Evolutionary conservation across 2,888 invertebrate species (phyloP).

Genomic region (Himalopsyche japonica): DNA sequence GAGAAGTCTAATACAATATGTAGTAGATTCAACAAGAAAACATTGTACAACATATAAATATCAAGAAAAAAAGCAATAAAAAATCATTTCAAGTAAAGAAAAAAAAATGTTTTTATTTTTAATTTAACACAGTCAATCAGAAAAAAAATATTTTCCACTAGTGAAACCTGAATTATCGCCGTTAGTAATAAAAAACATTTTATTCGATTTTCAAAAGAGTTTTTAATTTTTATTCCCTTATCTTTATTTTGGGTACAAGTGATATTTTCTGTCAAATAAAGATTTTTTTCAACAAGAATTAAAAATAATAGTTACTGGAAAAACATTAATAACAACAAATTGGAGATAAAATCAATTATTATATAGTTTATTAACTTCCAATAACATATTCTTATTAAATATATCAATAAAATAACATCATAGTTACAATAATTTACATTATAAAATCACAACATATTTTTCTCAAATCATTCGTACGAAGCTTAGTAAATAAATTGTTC

Average conservation of each 20-base stretch:
- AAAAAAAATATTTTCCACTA: too few species aligned
- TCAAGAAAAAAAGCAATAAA: too few species aligned
- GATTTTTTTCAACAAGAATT: too few species aligned
- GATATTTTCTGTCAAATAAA: too few species aligned
- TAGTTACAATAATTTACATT: slow-evolving; percentile 39
- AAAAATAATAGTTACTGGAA: slow-evolving; percentile 15
- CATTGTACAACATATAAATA: background rate
- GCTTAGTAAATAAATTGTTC: background rate
- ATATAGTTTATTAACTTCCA: slow-evolving; percentile 4
- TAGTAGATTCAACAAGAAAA: background rate
- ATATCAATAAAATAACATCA: slow-evolving; percentile 25
- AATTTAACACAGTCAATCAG: too few species aligned
- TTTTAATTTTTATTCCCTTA: too few species aligned
- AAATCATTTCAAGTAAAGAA: too few species aligned
- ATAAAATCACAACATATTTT: slow-evolving; percentile 37
- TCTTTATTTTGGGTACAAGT: too few species aligned
- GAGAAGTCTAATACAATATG: background rate
- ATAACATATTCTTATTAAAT: slow-evolving; percentile 13
- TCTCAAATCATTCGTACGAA: slow-evolving; percentile 1
- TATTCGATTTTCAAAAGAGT: too few species aligned
- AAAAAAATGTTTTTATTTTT: too few species aligned
- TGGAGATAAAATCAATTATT: slow-evolving; percentile 6
- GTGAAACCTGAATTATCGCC: too few species aligned
- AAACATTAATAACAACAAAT: slow-evolving; percentile 29
- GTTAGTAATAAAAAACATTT: too few species aligned